Conservation (phyloP, 2,797 vertebrate genomes). For the Phalloptychus januarius region DNA sequence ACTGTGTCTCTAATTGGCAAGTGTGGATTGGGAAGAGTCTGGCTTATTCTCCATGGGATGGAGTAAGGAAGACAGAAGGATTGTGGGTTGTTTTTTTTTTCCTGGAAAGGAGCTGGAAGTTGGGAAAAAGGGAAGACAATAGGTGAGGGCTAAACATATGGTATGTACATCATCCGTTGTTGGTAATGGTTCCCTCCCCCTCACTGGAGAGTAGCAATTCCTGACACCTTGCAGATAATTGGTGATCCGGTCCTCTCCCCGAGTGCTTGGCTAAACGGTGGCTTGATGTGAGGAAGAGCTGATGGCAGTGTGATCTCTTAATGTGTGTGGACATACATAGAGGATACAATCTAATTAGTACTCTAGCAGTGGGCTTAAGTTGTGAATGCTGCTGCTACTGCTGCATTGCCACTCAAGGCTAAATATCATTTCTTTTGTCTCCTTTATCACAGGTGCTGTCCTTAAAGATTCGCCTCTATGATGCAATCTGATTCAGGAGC, state of each 20-base stretch:
- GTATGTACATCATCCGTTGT: conserved; percentile 66
- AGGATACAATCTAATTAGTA: conserved; percentile 46
- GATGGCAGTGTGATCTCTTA: conserved; percentile 65
- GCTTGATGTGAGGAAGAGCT: conserved; percentile 65
- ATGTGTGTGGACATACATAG: conserved; percentile 36
- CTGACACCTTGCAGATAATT: conserved; percentile 80
- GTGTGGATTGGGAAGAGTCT: conserved; percentile 64
- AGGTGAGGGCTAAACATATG: conserved; percentile 45
- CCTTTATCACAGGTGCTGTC: conserved; percentile 64
- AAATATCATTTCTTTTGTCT: conserved; percentile 65
- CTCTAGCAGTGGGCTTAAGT: conserved; percentile 42
- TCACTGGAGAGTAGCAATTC: conserved; percentile 61
- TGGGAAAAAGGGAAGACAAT: conserved; percentile 21
- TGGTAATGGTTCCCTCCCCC: conserved; percentile 68
- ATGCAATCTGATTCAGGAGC: conserved; percentile 48
- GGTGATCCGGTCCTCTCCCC: conserved; percentile 66
- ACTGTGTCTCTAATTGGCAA: conserved; percentile 76
- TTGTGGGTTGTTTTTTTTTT: conserved; percentile 18
- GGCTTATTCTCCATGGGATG: conserved; percentile 70
- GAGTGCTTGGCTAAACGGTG: conserved; percentile 63
- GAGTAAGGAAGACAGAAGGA: conserved; percentile 38
- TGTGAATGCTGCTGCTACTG: conserved; percentile 31
- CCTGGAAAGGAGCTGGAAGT: conserved; percentile 18
- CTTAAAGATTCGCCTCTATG: conserved; percentile 51
- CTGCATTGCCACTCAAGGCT: conserved; percentile 53